These are phyloP conservation scores for Hyla sarda DNA, from an alignment of 2,113 vertebrate genomes.

Conservation along the genomic window DNA sequence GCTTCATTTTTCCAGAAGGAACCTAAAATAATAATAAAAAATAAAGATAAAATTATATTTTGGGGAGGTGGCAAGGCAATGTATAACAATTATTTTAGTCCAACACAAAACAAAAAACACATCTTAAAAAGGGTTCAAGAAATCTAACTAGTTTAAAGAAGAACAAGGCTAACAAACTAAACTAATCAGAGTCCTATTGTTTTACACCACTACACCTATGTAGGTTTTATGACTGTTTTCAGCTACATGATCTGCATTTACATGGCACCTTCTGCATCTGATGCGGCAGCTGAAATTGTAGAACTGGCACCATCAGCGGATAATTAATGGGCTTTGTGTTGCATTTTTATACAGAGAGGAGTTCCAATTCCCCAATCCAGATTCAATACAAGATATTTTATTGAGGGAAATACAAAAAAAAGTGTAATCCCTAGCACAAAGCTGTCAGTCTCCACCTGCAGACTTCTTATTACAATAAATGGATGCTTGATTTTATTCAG, in stretches of 20 bases:
- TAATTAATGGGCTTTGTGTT: constrained; percentile 1
- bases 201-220: no score
- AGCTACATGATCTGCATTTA: not conserved
- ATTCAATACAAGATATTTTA: constrained; percentile 1
- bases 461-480: constrained; percentile 33
- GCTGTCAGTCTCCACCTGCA: constrained; percentile 5
- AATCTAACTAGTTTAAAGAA: no score
- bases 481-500: constrained; percentile 6
- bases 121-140: no score
- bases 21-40: constrained; percentile 68
- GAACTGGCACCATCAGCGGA: not conserved
- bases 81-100: not conserved
- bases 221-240: not conserved
- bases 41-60: not conserved
- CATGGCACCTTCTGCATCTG: not conserved
- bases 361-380: constrained; percentile 7
- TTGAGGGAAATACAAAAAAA: constrained; percentile 12
- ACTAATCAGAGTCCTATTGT: no score
- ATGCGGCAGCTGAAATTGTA: not conserved
- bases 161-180: no score
- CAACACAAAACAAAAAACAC: no score
- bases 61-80: not conserved
- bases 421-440: constrained; percentile 10
- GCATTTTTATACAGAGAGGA: not conserved
- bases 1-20: constrained; percentile 81